phyloP scores from a whole-genome alignment of 2,888 invertebrate genomes.

The Agriopis leucophaearia region DNA sequence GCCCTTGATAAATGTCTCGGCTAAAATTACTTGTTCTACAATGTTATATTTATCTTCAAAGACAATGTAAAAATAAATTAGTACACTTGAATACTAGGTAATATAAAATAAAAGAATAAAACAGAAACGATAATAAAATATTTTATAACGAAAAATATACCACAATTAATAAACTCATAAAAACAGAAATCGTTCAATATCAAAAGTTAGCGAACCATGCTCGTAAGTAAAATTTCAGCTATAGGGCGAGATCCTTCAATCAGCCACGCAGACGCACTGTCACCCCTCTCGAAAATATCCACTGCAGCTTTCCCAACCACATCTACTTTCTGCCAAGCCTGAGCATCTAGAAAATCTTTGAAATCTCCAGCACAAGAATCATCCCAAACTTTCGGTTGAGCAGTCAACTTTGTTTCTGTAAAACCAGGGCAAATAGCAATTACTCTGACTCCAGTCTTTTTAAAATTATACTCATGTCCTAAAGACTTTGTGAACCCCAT shows the following conservation, averaged over 20 bases:
- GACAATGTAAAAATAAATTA: too few species aligned
- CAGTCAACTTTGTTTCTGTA: slow-evolving; percentile 68
- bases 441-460: slow-evolving; percentile 79
- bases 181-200: background rate
- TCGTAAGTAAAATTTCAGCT: slow-evolving; percentile 47
- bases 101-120: too few species aligned
- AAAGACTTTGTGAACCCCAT: slow-evolving; percentile 80
- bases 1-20: too few species aligned
- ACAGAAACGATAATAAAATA: background rate
- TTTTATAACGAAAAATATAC: background rate
- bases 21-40: too few species aligned
- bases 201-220: slow-evolving; percentile 28
- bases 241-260: slow-evolving; percentile 74
- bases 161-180: background rate
- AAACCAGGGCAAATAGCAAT: slow-evolving; percentile 83
- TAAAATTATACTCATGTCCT: slow-evolving; percentile 73
- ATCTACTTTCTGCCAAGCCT: slow-evolving; percentile 62
- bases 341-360: slow-evolving; percentile 46
- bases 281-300: slow-evolving; percentile 67
- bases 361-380: slow-evolving; percentile 48
- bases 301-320: slow-evolving; percentile 62
- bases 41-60: too few species aligned
- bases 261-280: slow-evolving; percentile 84
- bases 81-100: too few species aligned
- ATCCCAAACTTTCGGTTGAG: slow-evolving; percentile 41